phyloP scores from a whole-genome alignment of 2,113 vertebrate genomes.

The Urocynchramus pylzowi region DNA sequence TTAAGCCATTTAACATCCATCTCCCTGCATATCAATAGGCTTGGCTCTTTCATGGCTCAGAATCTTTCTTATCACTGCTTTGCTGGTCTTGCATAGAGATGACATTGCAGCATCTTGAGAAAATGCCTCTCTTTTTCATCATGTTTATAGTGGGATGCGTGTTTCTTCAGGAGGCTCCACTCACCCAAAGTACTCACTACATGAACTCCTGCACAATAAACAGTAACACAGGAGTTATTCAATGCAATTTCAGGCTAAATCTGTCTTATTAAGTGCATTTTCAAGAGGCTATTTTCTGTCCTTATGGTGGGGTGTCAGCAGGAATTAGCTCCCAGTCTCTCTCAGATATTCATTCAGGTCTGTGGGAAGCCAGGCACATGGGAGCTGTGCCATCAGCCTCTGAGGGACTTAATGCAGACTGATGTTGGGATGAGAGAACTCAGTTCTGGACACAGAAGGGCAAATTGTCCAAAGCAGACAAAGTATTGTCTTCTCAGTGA shows the following conservation, averaged over 20 bases:
- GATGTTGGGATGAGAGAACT: not conserved
- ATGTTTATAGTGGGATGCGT: no score
- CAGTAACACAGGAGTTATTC: not conserved
- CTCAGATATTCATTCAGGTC: not conserved
- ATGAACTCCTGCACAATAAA: not conserved
- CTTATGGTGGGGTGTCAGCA: not conserved
- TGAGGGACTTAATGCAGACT: not conserved
- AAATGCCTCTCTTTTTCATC: not conserved
- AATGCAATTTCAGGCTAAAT: not conserved
- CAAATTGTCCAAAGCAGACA: not conserved
- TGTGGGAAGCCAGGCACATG: accelerated
- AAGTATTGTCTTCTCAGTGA: not conserved
- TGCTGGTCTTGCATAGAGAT: not conserved
- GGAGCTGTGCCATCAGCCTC: not conserved
- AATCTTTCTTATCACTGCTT: not conserved
- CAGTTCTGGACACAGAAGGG: not conserved
- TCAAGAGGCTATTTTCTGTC: not conserved
- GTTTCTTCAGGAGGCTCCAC: not conserved
- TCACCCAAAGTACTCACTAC: not conserved
- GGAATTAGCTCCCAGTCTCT: not conserved
- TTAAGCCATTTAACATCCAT: not conserved
- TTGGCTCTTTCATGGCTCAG: not conserved
- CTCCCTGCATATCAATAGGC: not conserved
- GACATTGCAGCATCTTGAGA: not conserved
- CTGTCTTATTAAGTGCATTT: not conserved